Evolutionary conservation across 2,113 vertebrate genomes (phyloP).

Genomic region (Ophthalmolycus amberensis): DNA sequence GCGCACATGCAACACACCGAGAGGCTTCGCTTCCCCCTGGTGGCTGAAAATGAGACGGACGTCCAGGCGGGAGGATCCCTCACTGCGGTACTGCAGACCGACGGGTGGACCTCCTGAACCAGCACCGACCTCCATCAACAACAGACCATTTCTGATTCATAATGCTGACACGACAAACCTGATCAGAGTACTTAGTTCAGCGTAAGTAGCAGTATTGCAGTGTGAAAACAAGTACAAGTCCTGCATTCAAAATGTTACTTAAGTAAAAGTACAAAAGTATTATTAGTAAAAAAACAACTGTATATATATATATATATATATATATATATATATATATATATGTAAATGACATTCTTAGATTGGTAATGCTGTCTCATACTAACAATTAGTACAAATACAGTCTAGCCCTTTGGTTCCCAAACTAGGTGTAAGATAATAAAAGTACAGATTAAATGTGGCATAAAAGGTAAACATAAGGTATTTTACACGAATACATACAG

Average conservation of each 20-base stretch:
- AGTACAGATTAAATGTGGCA: not conserved
- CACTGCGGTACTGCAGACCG: slow-evolving; percentile 2
- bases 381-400: not conserved
- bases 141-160: not conserved
- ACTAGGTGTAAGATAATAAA: no score
- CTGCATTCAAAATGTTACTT: not conserved
- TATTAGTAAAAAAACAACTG: not conserved
- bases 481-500: no score
- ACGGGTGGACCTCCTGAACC: not conserved
- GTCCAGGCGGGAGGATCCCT: not conserved
- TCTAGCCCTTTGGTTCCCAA: no score
- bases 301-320: no score
- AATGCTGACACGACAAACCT: not conserved
- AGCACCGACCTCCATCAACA: not conserved
- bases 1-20: not conserved
- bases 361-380: not conserved
- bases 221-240: not conserved
- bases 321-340: no score
- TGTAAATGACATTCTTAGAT: no score
- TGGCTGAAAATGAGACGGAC: not conserved
- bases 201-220: no score
- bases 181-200: no score
- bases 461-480: not conserved
- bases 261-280: not conserved
- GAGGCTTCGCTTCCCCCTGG: slow-evolving; percentile 62